phyloP scores from a whole-genome alignment of 2,113 vertebrate species.

The Symphodus melops region DNA sequence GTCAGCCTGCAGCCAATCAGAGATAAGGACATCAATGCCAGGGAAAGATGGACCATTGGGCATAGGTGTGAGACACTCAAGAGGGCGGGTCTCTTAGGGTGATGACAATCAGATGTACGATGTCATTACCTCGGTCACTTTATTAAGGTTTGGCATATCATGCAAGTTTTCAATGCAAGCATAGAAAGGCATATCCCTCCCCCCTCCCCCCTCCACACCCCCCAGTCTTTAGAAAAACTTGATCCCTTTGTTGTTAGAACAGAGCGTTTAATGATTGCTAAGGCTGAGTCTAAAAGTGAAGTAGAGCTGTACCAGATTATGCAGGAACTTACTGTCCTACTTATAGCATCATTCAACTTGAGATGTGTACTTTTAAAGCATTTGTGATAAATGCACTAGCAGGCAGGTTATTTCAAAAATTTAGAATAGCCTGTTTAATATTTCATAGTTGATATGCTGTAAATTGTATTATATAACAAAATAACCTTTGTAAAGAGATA shows the following conservation, averaged over 20 bases:
- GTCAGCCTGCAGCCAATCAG: slow-evolving; percentile 61
- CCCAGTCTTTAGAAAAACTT: slow-evolving; percentile 59
- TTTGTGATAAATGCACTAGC: slow-evolving; percentile 91
- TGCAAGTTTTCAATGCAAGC: slow-evolving; percentile 86
- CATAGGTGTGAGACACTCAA: slow-evolving; percentile 59
- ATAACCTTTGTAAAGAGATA: slow-evolving; percentile 98
- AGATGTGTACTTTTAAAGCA: slow-evolving; percentile 90
- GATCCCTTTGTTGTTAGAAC: slow-evolving; percentile 55
- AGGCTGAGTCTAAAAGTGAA: slow-evolving; percentile 62
- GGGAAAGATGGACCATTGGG: slow-evolving; percentile 67
- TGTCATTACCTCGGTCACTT: slow-evolving; percentile 93
- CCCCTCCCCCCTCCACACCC: slow-evolving; percentile 46
- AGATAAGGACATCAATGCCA: slow-evolving; percentile 53
- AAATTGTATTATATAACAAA: slow-evolving; percentile 94
- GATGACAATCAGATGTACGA: slow-evolving; percentile 89
- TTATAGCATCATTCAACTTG: slow-evolving; percentile 82
- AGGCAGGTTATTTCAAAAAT: slow-evolving; percentile 92
- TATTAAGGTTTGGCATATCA: slow-evolving; percentile 89
- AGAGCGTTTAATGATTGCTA: slow-evolving; percentile 60
- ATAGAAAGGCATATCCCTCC: slow-evolving; percentile 78
- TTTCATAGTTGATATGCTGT: slow-evolving; percentile 92
- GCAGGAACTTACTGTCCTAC: slow-evolving; percentile 78
- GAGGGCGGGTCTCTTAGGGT: slow-evolving; percentile 77
- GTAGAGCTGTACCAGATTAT: slow-evolving; percentile 75
- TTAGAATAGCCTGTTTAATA: slow-evolving; percentile 91